Base-by-base conservation (phyloP, 2,888 invertebrate species). In the Tenthredo notha region DNA sequence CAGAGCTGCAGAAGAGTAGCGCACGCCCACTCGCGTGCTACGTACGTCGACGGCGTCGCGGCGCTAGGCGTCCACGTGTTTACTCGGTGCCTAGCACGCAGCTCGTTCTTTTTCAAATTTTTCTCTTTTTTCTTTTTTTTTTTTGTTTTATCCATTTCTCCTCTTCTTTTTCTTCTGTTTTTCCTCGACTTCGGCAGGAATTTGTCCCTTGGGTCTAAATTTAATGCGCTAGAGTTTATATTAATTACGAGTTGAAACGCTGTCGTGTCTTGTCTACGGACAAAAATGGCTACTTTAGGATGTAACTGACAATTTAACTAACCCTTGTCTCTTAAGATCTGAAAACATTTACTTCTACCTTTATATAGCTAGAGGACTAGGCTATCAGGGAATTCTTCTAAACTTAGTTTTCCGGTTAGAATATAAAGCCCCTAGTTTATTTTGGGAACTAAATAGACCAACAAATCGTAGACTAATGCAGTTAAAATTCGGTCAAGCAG, bases 1-100 rank as follows among this genome's bases (percentile, higher is more conserved):
- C 78, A 78, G 25, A 33, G 43, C 58, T 21, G 37, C 15, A 9
- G n/a, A 29, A 33, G 29, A 15, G 58, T 58, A 37, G 43, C 80
- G 33, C 61, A 80, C 80, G 80, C 80, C 80, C 80, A 80, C 80
- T 58, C 58, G 58, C 61, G 80, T 61, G 58, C 25, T 65, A 50
- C 47, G 43, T 91, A 91, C 89, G 88, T 90, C 88, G 85, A 87
- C 40, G 25, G 85, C 88, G 88, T 85, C 89, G 87, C 85, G 86
- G 87, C 88, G 90, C 88, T 89, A 87, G 37, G 58, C 75, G 54
- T 47, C 67, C 83, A 47, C 83, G 83, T 83, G 83, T 83, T 83
- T 65, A 43, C 50, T 37, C 80, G 33, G 50, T 37, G 33, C 33
- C 33, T 33, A 21, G n/a, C 21, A 47, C 43, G 25, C 47, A 18